Percentiles rank a stretch among this genome's conserved stretches.
Conservation (phyloP, 2,113 vertebrate species). For the Odocoileus hemionus region DNA sequence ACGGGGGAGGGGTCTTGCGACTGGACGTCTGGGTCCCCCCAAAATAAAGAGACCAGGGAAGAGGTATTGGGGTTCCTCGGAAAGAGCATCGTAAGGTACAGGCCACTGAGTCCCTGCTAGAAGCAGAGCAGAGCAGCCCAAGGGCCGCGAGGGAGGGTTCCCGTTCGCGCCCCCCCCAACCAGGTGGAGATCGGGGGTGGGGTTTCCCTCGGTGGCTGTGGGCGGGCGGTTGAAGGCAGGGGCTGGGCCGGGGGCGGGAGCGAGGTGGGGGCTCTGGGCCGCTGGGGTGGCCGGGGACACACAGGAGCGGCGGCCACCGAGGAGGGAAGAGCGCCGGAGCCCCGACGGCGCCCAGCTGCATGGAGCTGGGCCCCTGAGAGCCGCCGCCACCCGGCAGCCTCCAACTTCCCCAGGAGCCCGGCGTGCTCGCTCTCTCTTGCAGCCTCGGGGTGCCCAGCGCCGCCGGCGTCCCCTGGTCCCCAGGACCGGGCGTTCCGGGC, state of each 20-base stretch:
- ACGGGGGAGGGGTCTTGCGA: neutral
- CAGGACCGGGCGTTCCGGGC: neutral
- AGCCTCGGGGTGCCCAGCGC: neutral
- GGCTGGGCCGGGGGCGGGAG: constrained; percentile 54
- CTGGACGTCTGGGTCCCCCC: neutral
- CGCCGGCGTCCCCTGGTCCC: neutral
- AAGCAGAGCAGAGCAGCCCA: neutral
- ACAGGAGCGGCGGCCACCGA: constrained; percentile 52
- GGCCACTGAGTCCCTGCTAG: neutral
- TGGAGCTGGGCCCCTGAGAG: constrained; percentile 33
- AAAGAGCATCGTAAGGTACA: neutral
- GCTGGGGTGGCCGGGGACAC: constrained; percentile 57
- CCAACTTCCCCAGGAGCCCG: neutral
- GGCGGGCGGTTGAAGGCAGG: constrained; percentile 50
- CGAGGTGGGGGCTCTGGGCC: constrained; percentile 42
- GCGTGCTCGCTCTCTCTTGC: neutral
- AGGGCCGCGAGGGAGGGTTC: neutral
- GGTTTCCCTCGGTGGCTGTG: constrained; percentile 44
- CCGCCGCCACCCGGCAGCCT: neutral
- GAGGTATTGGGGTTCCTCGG: neutral
- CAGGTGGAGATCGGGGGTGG: constrained; percentile 64
- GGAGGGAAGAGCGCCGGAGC: constrained; percentile 28
- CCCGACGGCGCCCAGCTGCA: constrained; percentile 21
- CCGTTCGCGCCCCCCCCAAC: neutral
- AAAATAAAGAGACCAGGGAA: neutral